A percentile compares a stretch with the other conserved stretches of the same genome.
Conservation (phyloP, 2,797 vertebrate species). For the Dicrostonyx torquatus region DNA sequence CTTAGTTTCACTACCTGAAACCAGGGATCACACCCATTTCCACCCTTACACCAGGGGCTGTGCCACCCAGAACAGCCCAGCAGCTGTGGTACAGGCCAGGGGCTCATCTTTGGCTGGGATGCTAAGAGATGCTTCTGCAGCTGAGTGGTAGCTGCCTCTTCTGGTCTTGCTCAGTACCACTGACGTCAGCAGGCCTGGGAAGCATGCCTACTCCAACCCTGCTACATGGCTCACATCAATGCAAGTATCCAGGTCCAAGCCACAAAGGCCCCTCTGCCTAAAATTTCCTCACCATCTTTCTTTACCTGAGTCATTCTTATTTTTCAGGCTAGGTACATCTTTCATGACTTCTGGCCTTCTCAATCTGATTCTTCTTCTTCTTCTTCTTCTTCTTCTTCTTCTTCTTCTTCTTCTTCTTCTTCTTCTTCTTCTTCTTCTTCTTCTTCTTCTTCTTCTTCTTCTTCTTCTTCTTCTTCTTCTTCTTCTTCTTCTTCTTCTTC, state of each 20-base stretch:
- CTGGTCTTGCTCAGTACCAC: not conserved
- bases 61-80: not conserved
- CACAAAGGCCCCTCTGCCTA: no score
- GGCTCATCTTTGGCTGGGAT: not conserved
- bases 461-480: no score
- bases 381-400: no score
- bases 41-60: constrained; percentile 33
- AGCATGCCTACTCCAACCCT: not conserved
- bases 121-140: not conserved
- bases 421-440: no score
- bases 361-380: not conserved
- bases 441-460: no score
- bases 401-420: no score
- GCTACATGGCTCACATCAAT: fast-evolving
- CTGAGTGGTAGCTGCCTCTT: not conserved
- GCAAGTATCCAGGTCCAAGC: fast-evolving
- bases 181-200: not conserved
- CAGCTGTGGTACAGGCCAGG: not conserved
- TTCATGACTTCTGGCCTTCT: not conserved
- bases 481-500: no score
- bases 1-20: constrained; percentile 77
- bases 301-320: no score
- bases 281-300: not conserved
- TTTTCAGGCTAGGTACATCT: not conserved
- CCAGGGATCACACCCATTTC: constrained; percentile 2